Conservation (phyloP, 2,888 invertebrate species). For the Gymnosoma rotundatum region DNA sequence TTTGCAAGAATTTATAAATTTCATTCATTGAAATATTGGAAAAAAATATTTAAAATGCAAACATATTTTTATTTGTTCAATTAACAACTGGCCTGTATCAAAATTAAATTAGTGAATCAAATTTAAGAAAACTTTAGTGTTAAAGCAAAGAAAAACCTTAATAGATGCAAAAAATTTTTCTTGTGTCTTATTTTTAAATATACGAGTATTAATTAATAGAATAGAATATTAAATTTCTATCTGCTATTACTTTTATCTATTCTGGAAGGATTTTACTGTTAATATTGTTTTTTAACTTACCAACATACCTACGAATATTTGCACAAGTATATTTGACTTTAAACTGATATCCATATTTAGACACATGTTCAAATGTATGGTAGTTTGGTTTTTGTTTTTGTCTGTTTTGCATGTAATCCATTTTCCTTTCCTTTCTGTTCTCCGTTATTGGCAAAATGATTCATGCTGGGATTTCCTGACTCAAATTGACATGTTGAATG, state of each 20-base stretch:
- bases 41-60: too few species aligned
- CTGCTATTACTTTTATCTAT: background rate
- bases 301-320: background rate
- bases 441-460: slow-evolving; percentile 73
- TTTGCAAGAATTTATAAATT: too few species aligned
- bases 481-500: slow-evolving; percentile 77
- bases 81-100: too few species aligned
- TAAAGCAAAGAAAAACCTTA: too few species aligned
- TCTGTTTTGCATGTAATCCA: slow-evolving; percentile 23
- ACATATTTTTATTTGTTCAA: too few species aligned
- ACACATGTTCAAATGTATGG: background rate
- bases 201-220: too few species aligned
- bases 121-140: too few species aligned
- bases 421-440: slow-evolving; percentile 12
- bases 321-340: slow-evolving; percentile 11
- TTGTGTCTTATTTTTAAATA: too few species aligned
- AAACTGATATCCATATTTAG: slow-evolving; percentile 40
- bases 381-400: background rate
- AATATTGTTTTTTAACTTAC: background rate
- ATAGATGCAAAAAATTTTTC: too few species aligned
- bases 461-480: slow-evolving; percentile 79
- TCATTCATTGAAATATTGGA: too few species aligned
- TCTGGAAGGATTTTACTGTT: background rate
- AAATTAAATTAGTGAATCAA: too few species aligned
- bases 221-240: too few species aligned